Evolutionary conservation across 1,140 invertebrate species (phyloP).

Genomic region (Drosophila ananassae): DNA sequence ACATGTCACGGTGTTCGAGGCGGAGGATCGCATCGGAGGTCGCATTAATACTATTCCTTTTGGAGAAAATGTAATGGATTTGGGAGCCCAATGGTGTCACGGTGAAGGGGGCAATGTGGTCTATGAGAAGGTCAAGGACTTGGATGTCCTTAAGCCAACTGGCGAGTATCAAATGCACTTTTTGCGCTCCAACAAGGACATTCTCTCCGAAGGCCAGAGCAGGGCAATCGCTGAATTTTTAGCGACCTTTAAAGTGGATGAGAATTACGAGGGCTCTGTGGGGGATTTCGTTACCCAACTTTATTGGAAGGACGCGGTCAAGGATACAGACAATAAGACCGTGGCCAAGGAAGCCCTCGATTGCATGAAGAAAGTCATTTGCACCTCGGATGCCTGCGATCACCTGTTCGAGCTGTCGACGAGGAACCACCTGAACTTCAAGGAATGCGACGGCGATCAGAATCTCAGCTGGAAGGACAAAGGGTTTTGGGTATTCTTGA

Average conservation of each 20-base stretch:
- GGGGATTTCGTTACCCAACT: constrained; percentile 84
- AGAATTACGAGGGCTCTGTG: constrained; percentile 76
- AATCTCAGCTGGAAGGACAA: constrained; percentile 87
- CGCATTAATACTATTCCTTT: constrained; percentile 87
- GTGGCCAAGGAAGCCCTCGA: constrained; percentile 84
- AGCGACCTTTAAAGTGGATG: constrained; percentile 20
- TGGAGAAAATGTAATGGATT: constrained; percentile 88
- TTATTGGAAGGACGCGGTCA: constrained; percentile 58
- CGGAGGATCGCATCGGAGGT: constrained; percentile 89
- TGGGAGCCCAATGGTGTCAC: constrained; percentile 92
- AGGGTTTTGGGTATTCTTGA: constrained; percentile 87
- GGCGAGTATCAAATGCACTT: constrained; percentile 57
- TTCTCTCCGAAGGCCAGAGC: constrained; percentile 61
- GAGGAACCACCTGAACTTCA: constrained; percentile 85
- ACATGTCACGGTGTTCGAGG: constrained; percentile 87
- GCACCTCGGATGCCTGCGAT: constrained; percentile 86
- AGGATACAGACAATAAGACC: constrained; percentile 37
- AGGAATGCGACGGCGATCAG: constrained; percentile 85
- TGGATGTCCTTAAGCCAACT: constrained; percentile 85
- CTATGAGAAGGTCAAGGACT: constrained; percentile 87
- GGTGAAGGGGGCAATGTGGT: constrained; percentile 90
- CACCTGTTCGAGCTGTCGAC: constrained; percentile 87
- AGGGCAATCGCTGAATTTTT: constrained; percentile 31
- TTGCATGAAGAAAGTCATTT: constrained; percentile 84
- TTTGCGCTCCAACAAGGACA: constrained; percentile 78